A percentile compares a stretch with the other conserved stretches of the same genome.
Conservation (phyloP, 1,140 invertebrate species). For the Caenorhabditis elegans region WBcel235 BX284604.4:11927001-11927500, state of each 20-base stretch:
- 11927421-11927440: not conserved
- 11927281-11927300: not conserved
- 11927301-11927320: not conserved
- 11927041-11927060: not conserved
- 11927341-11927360: not conserved
- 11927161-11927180: not conserved
- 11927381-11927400: conserved; percentile 1
- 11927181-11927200: not conserved
- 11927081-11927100: too few relatives aligned
- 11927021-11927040: not conserved
- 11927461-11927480: conserved; percentile 1
- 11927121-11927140: too few relatives aligned
- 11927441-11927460: not conserved
- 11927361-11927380: not conserved
- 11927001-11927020: not conserved
- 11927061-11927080: not conserved
- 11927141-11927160: too few relatives aligned
- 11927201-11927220: not conserved
- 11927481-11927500: not conserved
- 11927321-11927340: conserved; percentile 2
- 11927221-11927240: not conserved
- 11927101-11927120: too few relatives aligned
- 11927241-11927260: not conserved
- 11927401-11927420: not conserved
- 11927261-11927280: not conserved